Base-by-base conservation (phyloP, 1,140 invertebrate genomes). In the Colletes latitarsis region DNA sequence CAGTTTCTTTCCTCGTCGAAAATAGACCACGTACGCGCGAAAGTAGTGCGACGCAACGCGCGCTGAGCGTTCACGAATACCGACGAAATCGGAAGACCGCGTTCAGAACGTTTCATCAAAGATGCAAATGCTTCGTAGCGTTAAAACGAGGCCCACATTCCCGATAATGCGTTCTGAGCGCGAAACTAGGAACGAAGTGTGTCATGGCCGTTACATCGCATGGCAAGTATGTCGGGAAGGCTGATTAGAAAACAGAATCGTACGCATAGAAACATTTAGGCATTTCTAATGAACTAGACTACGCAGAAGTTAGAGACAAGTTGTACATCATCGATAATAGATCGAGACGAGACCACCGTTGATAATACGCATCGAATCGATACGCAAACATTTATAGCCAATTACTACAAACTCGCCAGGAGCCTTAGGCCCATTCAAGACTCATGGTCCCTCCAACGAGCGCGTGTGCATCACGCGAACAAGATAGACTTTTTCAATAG, bases 381-480 rank as follows among this genome's bases (percentile, higher is more conserved):
- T 57, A 82, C 66, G 77, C 69, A 72, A 83, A 85, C 72, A 88
- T 88, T 87, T 78, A 72, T 87, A 90, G 84, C 77, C 85, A 88
- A 89, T 87, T 87, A 86, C 79, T 88, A 90, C 66, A 81, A 89
- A 91, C 89, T 91, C 89, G 90, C 90, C 90, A 90, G 86, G 83
- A 86, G 90, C 76, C 80, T 87, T 90, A 90, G 89, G 84, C 86
- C 82, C 82, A 62, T 86, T 85, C 68, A 89, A 89, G 83, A 89
- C 83, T 91, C 82, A 88, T 89, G 87, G 69, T 91, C 90, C 89
- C 89, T 91, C 89, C 90, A 91, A 89, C 81, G 86, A 88, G 82
- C 87, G 81, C 76, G 73, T 76, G 68, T 30, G 57, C 43, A 41
- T 15, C 72, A 46, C 73, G 75, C 72, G 66, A 76, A 73, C 55